Evolutionary conservation across 2,797 vertebrate genomes (phyloP).

Genomic region (Epinephelus awoara): DNA sequence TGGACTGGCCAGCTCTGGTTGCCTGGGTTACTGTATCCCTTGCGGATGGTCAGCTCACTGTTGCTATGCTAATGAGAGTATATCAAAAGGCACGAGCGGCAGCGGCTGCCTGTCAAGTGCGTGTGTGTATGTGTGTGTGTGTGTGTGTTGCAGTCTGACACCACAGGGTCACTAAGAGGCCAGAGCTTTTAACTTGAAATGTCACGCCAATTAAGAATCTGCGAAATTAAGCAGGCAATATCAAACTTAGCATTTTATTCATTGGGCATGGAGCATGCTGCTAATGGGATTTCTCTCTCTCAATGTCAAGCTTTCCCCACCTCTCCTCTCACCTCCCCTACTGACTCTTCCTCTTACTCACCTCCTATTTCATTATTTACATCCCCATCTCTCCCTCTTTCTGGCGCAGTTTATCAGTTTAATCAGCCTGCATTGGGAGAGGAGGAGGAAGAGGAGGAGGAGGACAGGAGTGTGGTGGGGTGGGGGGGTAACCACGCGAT

Average conservation of each 20-base stretch:
- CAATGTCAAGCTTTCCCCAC: slow-evolving; percentile 11
- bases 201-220: slow-evolving; percentile 72
- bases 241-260: slow-evolving; percentile 66
- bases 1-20: slow-evolving; percentile 76
- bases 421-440: slow-evolving; percentile 62
- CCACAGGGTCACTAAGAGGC: slow-evolving; percentile 57
- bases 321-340: slow-evolving; percentile 30
- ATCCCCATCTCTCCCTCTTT: slow-evolving; percentile 53
- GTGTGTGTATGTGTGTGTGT: slow-evolving; percentile 18
- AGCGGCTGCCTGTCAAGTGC: slow-evolving; percentile 53
- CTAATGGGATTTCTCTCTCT: slow-evolving; percentile 62
- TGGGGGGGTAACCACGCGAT: slow-evolving; percentile 8
- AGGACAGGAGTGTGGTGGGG: neutral
- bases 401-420: slow-evolving; percentile 75
- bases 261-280: slow-evolving; percentile 57
- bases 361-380: slow-evolving; percentile 71
- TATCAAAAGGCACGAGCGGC: slow-evolving; percentile 65
- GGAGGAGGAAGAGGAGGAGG: neutral
- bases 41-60: slow-evolving; percentile 79
- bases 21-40: slow-evolving; percentile 83
- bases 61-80: slow-evolving; percentile 82
- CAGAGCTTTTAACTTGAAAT: slow-evolving; percentile 66
- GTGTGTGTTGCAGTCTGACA: slow-evolving; percentile 44
- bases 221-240: slow-evolving; percentile 61
- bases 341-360: slow-evolving; percentile 38